phyloP scores from a whole-genome alignment of 2,888 invertebrate species.

The Auanema freiburgensis region DNA sequence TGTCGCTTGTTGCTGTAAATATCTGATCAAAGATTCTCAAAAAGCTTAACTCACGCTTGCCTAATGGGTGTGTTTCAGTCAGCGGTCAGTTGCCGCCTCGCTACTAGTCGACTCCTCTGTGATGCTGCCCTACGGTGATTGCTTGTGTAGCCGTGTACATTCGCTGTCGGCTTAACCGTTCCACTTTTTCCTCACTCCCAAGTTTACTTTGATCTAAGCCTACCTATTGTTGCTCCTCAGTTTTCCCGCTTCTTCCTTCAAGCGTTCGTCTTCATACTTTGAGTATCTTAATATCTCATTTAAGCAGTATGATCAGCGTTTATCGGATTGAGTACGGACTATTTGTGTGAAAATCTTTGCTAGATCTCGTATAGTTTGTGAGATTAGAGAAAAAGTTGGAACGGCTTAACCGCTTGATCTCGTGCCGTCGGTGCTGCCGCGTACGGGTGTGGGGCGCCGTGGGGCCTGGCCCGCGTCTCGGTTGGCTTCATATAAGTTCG shows the following conservation, averaged over 20 bases:
- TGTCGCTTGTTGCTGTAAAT: too few species aligned
- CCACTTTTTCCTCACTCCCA: not conserved
- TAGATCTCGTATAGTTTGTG: too few species aligned
- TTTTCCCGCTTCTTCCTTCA: too few species aligned
- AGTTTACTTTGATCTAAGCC: too few species aligned
- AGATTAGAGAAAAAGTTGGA: too few species aligned
- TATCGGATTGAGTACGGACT: too few species aligned
- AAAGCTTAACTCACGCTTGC: slow-evolving; percentile 16
- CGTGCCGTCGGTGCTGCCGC: slow-evolving; percentile 3
- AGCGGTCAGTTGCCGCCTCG: slow-evolving; percentile 58
- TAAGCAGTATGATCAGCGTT: too few species aligned
- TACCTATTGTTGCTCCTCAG: too few species aligned
- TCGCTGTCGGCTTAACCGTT: not conserved
- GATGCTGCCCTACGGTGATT: slow-evolving; percentile 24
- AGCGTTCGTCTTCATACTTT: too few species aligned
- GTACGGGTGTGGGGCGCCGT: slow-evolving; percentile 7
- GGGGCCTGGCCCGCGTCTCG: not conserved
- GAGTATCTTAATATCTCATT: too few species aligned
- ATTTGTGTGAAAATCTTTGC: too few species aligned
- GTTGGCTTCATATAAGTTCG: not conserved
- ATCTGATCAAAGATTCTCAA: too few species aligned
- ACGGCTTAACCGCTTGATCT: slow-evolving; percentile 9
- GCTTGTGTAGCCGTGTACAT: slow-evolving; percentile 7
- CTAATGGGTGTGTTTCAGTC: slow-evolving; percentile 47
- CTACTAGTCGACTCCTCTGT: slow-evolving; percentile 33